Percentiles rank a stretch among this genome's conserved stretches.
phyloP scores from a whole-genome alignment of 1,140 invertebrate species.

The Chelonus insularis region DNA sequence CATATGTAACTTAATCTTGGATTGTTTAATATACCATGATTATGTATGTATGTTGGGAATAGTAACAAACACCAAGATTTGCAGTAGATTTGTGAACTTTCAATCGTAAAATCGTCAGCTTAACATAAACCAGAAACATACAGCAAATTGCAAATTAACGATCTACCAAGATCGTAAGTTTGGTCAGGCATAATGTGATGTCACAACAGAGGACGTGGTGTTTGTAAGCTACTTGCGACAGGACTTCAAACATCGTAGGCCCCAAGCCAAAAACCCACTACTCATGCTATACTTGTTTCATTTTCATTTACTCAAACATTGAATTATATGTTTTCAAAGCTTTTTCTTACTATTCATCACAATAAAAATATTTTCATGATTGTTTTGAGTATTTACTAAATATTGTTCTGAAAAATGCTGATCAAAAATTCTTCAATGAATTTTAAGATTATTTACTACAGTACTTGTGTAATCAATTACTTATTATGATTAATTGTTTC shows the following conservation, averaged over 20 bases:
- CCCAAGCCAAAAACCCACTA: constrained; percentile 47
- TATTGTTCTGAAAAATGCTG: too few species aligned
- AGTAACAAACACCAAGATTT: too few species aligned
- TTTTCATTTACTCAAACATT: neutral
- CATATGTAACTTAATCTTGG: too few species aligned
- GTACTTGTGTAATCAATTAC: too few species aligned
- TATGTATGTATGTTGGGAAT: too few species aligned
- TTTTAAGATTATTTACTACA: constrained; percentile 16
- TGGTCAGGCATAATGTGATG: constrained; percentile 58
- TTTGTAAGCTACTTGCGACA: constrained; percentile 60
- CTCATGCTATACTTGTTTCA: neutral
- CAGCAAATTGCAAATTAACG: constrained; percentile 52
- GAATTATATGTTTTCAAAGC: neutral
- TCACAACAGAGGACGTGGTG: constrained; percentile 58
- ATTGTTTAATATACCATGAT: too few species aligned
- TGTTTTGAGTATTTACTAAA: too few species aligned
- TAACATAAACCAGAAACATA: constrained; percentile 26
- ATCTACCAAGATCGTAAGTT: constrained; percentile 56
- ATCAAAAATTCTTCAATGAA: too few species aligned
- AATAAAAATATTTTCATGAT: neutral
- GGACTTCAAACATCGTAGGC: constrained; percentile 60
- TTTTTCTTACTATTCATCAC: neutral
- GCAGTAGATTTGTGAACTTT: neutral
- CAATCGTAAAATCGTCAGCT: neutral
- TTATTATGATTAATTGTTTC: too few species aligned